Evolutionary conservation across 2,888 invertebrate genomes (phyloP).

Genomic region (Dastarcus helophoroides): DNA sequence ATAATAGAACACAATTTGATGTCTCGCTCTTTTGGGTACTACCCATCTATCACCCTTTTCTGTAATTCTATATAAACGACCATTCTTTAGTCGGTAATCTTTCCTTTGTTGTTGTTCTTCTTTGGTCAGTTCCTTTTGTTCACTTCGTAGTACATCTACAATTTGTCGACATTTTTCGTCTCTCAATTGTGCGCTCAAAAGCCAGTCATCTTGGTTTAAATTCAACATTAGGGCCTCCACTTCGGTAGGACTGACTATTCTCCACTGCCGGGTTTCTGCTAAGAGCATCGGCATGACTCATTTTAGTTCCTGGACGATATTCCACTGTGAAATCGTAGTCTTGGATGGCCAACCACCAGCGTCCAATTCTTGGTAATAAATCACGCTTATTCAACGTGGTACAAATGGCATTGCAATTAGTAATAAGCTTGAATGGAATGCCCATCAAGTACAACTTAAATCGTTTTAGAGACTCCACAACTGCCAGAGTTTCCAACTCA

Average conservation of each 20-base stretch:
- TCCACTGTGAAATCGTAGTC: slow-evolving; percentile 21
- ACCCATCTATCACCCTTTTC: slow-evolving; percentile 18
- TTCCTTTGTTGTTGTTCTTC: too few relatives aligned
- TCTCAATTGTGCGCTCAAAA: slow-evolving; percentile 16
- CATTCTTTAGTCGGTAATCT: too few relatives aligned
- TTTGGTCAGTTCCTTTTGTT: slow-evolving; percentile 7
- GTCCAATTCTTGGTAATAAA: slow-evolving; percentile 12
- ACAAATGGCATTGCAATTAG: slow-evolving; percentile 18
- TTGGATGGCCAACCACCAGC: slow-evolving; percentile 22
- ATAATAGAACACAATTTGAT: slow-evolving; percentile 12
- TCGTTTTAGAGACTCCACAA: slow-evolving; percentile 6
- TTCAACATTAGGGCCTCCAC: too few relatives aligned
- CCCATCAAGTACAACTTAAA: slow-evolving; percentile 17
- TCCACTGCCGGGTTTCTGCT: slow-evolving; percentile 15
- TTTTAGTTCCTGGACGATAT: slow-evolving; percentile 19
- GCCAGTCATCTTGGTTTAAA: too few relatives aligned
- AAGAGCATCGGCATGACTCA: slow-evolving; percentile 22
- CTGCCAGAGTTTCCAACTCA: slow-evolving; percentile 13
- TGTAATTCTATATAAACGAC: slow-evolving; percentile 9
- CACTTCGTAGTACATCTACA: too few relatives aligned
- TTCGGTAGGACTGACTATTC: too few relatives aligned
- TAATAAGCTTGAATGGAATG: slow-evolving; percentile 15
- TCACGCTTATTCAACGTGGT: slow-evolving; percentile 11
- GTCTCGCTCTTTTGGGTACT: slow-evolving; percentile 21
- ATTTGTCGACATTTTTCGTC: slow-evolving; percentile 11